These are phyloP conservation scores for Coremacera marginata DNA, from an alignment of 2,888 invertebrate genomes.

Conservation along the genomic window DNA sequence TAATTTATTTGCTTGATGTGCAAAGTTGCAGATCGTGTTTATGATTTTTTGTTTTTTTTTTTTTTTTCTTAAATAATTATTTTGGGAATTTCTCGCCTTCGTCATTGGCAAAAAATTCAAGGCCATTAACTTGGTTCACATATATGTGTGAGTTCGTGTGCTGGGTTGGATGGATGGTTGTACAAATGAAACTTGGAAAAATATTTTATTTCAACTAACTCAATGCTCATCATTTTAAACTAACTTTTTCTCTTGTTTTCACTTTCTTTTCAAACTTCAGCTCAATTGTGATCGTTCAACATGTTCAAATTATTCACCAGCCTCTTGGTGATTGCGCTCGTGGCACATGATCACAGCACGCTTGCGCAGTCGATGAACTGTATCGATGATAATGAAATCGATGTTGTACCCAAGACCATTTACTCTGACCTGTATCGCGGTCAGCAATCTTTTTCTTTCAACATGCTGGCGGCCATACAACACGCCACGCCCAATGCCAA, in stretches of 20 bases:
- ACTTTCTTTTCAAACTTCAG: neutral
- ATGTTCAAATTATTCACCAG: slow-evolving; percentile 9
- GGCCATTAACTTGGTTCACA: neutral
- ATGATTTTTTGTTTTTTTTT: neutral
- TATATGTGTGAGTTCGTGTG: neutral
- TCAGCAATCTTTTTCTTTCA: slow-evolving; percentile 78
- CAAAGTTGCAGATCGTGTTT: neutral
- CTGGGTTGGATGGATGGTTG: neutral
- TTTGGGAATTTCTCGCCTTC: slow-evolving; percentile 1
- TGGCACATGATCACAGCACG: neutral
- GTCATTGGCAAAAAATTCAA: slow-evolving; percentile 15
- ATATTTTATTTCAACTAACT: neutral
- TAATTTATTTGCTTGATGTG: neutral
- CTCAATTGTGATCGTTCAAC: neutral
- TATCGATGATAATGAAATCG: slow-evolving; percentile 39
- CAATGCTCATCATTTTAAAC: neutral
- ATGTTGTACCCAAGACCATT: slow-evolving; percentile 43
- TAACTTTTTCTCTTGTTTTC: neutral
- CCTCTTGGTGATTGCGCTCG: neutral
- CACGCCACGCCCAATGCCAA: slow-evolving; percentile 78
- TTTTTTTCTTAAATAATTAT: neutral
- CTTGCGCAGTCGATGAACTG: slow-evolving; percentile 26
- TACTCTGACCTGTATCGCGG: slow-evolving; percentile 71
- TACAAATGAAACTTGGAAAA: neutral
- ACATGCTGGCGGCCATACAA: slow-evolving; percentile 77